Evolutionary conservation across 2,888 invertebrate genomes (phyloP), one percentile per base, ranked within the genome.

Genomic region (Leucophora obtusa): DNA sequence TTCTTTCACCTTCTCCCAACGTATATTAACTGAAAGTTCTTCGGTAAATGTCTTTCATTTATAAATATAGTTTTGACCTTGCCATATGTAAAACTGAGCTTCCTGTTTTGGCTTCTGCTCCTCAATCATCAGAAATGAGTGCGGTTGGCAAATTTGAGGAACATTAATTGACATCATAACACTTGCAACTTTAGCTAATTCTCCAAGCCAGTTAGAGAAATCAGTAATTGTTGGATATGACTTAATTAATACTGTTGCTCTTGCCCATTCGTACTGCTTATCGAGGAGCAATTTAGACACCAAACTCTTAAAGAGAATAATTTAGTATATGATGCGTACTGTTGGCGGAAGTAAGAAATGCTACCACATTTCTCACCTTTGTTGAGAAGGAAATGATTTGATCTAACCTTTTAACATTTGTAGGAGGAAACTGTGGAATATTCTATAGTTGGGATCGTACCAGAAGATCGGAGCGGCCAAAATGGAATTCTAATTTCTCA

Each of bases 181-280:
- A n/a, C n/a, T n/a, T n/a, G n/a, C n/a, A n/a, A 60, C 47, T 43
- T 21, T 60, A 47, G 60, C 60, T 47, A 43, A 47, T 47, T 60
- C 60, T 47, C 43, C 60, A 7, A 60, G 1, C 60, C 21, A 60
- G 14, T 43, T 47, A 9, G 60, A 60, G 47, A 47, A 60, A 47
- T 43, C 43, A 14, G 43, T 15, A 21, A 60, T 47, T n/a, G 43
- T 43, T 18, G 24, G 14, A 60, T 43, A 62, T 14, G 24, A 47
- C 43, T 62, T 28, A 24, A 24, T 24, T 62, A 24, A 47, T 8
- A 62, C 24, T 47, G 21, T 24, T 33, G 62, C 18, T 24, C 24
- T 62, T 17, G 62, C 62, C 62, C 62, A 62, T 21, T 47, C 62
- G 47, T 47, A 47, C 14, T 47, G 62, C 21, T 47, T 62, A 47